A percentile compares a stretch with the other conserved stretches of the same genome.
These are phyloP conservation scores for Petaurus breviceps DNA, from an alignment of 2,113 vertebrate species.

Conservation along the genomic window DNA sequence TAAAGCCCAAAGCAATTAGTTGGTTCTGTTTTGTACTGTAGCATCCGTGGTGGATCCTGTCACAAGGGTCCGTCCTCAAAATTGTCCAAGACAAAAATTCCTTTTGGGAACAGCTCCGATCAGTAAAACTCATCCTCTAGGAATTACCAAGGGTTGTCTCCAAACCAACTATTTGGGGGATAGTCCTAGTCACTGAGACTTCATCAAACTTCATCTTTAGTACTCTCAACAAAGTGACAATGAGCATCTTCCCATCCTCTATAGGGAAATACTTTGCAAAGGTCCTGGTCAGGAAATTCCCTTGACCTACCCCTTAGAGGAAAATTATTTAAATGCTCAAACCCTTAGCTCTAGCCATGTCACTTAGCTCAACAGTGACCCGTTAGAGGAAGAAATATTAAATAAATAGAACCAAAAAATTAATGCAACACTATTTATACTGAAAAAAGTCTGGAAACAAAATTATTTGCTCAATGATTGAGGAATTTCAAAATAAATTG, in stretches of 20 bases:
- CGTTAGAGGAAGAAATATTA: not conserved
- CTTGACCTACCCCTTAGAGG: not conserved
- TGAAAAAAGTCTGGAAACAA: not conserved
- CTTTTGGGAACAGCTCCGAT: not conserved
- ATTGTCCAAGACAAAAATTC: not conserved
- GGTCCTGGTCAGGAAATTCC: not conserved
- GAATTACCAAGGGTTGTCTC: not conserved
- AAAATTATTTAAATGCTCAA: not conserved
- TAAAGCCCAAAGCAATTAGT: not conserved
- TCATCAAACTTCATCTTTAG: not conserved
- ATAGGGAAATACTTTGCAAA: not conserved
- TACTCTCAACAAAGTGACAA: not conserved
- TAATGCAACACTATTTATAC: not conserved
- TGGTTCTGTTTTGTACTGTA: not conserved
- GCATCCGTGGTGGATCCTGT: not conserved
- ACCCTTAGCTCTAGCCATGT: not conserved
- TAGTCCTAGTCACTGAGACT: not conserved
- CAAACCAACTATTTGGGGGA: not conserved
- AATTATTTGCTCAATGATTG: not conserved
- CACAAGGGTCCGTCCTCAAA: not conserved
- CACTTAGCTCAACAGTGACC: not conserved
- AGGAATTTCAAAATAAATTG: not conserved
- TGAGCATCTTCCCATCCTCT: not conserved
- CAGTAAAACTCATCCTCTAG: not conserved
- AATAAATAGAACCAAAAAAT: not conserved